Conservation (phyloP, 2,888 invertebrate species). For the Netelia melanura region DNA sequence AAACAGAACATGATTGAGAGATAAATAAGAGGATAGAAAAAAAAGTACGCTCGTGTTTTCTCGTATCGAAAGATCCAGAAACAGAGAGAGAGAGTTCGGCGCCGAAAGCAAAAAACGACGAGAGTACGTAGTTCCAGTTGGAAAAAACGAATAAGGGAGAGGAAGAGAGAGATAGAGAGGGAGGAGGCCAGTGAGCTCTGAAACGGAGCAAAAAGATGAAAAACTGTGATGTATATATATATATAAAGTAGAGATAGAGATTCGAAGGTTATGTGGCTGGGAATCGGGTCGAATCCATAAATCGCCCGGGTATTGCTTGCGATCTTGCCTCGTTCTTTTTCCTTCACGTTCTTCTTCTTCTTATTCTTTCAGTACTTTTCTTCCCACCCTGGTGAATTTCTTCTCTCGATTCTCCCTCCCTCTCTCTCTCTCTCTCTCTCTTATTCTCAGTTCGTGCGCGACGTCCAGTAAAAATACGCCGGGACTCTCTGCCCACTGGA, state of each 20-base stretch:
- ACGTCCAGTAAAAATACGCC: slow-evolving; percentile 43
- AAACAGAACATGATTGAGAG: neutral
- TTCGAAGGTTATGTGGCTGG: slow-evolving; percentile 60
- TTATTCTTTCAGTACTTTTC: slow-evolving; percentile 40
- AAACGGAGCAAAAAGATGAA: slow-evolving; percentile 47
- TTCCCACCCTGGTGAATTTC: slow-evolving; percentile 2
- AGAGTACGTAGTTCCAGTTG: slow-evolving; percentile 16
- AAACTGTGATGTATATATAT: slow-evolving; percentile 31
- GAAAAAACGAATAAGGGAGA: slow-evolving; percentile 36
- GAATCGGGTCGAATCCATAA: slow-evolving; percentile 71
- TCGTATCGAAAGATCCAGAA: neutral
- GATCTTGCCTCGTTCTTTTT: slow-evolving; percentile 35
- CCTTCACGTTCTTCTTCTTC: slow-evolving; percentile 28
- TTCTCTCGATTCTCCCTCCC: slow-evolving; percentile 34
- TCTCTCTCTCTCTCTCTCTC: slow-evolving; percentile 28
- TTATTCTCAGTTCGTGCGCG: slow-evolving; percentile 38
- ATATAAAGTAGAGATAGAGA: slow-evolving; percentile 42
- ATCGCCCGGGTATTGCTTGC: slow-evolving; percentile 58
- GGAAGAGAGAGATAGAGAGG: neutral
- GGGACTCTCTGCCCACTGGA: slow-evolving; percentile 32
- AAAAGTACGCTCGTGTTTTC: slow-evolving; percentile 49
- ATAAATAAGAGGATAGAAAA: slow-evolving; percentile 7
- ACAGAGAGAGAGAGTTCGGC: slow-evolving; percentile 10
- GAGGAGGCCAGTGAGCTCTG: slow-evolving; percentile 21
- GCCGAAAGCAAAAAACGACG: slow-evolving; percentile 46